Evolutionary conservation across 2,888 invertebrate genomes (phyloP).

Genomic region (Anoncus sp.): DNA sequence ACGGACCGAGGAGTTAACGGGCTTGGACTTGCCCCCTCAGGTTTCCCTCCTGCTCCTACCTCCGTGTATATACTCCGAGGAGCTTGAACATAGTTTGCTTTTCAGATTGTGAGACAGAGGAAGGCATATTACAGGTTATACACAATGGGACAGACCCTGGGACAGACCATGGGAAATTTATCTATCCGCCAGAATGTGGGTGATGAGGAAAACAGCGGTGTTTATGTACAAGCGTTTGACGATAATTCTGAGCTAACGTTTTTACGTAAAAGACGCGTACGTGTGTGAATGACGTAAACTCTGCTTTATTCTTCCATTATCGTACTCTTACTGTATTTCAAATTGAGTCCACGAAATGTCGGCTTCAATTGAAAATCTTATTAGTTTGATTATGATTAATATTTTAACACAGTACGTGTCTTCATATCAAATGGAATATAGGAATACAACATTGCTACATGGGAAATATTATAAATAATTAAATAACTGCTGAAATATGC

Average conservation of each 20-base stretch:
- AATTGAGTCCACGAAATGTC: too few species aligned
- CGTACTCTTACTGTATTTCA: too few species aligned
- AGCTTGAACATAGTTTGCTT: slow-evolving; percentile 35
- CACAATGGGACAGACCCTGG: slow-evolving; percentile 44
- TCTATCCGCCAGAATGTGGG: slow-evolving; percentile 22
- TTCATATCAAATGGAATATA: background rate
- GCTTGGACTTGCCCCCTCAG: slow-evolving; percentile 39
- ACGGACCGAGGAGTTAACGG: slow-evolving; percentile 52
- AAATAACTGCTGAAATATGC: background rate
- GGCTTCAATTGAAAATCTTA: too few species aligned
- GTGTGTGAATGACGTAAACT: too few species aligned
- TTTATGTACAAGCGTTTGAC: slow-evolving; percentile 30
- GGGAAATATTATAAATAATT: background rate
- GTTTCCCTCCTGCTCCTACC: slow-evolving; percentile 32
- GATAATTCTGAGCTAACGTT: slow-evolving; percentile 7
- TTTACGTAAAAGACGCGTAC: slow-evolving; percentile 4
- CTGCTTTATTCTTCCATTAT: too few species aligned
- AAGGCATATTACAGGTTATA: slow-evolving; percentile 28
- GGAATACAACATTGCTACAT: background rate
- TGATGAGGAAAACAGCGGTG: slow-evolving; percentile 6
- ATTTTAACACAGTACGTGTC: too few species aligned
- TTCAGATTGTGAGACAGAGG: slow-evolving; percentile 13
- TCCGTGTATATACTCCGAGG: background rate
- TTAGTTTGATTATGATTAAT: too few species aligned
- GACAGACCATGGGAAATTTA: too few species aligned